These are phyloP conservation scores for Echinops telfairi DNA, from an alignment of 2,113 vertebrate genomes.

Conservation along the genomic window DNA sequence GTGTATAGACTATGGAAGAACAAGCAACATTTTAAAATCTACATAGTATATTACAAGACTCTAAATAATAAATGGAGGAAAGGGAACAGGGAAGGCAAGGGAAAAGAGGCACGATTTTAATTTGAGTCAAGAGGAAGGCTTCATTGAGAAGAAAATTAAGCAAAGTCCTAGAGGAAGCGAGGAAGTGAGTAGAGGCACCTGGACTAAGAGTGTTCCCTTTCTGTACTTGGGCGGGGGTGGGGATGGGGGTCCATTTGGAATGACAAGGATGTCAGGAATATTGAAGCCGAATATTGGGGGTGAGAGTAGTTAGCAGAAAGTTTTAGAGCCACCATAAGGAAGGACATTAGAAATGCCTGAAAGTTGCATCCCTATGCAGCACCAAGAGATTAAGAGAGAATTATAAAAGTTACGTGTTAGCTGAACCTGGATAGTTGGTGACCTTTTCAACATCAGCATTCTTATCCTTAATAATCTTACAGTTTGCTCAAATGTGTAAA, in stretches of 20 bases:
- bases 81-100: not conserved
- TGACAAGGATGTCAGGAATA: not conserved
- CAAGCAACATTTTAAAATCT: constrained; percentile 1
- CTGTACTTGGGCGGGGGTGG: not conserved
- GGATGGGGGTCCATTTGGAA: not conserved
- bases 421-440: not conserved
- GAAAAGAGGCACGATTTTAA: not conserved
- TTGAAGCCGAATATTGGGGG: not conserved
- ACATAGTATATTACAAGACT: not conserved
- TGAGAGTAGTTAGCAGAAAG: not conserved
- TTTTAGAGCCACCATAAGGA: not conserved
- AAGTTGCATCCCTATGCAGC: not conserved
- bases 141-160: not conserved
- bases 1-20: not conserved
- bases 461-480: not conserved
- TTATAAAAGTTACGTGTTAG: not conserved
- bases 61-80: not conserved
- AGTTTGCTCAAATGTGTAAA: not conserved
- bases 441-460: not conserved
- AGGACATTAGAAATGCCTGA: not conserved
- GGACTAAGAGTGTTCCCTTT: not conserved
- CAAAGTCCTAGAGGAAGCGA: not conserved
- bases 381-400: not conserved
- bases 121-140: not conserved
- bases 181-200: not conserved